phyloP scores from a whole-genome alignment of 2,888 invertebrate species.

The Diogma glabrata region DNA sequence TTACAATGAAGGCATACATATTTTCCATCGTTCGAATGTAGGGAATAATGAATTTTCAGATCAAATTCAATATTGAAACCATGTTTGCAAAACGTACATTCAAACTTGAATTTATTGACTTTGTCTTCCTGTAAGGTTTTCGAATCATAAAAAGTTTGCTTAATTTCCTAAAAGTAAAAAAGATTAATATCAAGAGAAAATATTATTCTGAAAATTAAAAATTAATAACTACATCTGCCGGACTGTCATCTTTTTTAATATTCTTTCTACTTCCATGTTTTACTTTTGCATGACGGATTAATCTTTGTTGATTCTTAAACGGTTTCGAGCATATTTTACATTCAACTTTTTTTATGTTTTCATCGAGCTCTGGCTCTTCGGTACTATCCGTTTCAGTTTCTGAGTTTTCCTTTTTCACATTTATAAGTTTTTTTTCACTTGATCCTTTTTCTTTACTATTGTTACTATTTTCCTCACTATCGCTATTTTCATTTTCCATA shows the following conservation, averaged over 20 bases:
- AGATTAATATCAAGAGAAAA: too few species aligned
- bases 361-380: background rate
- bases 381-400: background rate
- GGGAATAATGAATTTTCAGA: slow-evolving; percentile 37
- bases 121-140: slow-evolving; percentile 4
- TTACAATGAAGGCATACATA: slow-evolving; percentile 39
- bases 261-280: background rate
- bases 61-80: slow-evolving; percentile 40
- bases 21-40: slow-evolving; percentile 36
- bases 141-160: background rate
- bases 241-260: too few species aligned
- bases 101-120: too few species aligned
- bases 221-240: too few species aligned
- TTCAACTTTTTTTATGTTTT: background rate
- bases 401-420: background rate
- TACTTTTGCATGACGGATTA: background rate
- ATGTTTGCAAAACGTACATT: slow-evolving; percentile 38
- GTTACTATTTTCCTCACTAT: too few species aligned
- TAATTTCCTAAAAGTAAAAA: background rate
- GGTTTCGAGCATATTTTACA: slow-evolving; percentile 3
- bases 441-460: background rate
- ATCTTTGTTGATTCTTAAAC: background rate
- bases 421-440: background rate
- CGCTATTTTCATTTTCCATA: too few species aligned
- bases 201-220: too few species aligned